Evolutionary conservation across 2,113 vertebrate species (phyloP).

Genomic region (Bufo gargarizans): DNA sequence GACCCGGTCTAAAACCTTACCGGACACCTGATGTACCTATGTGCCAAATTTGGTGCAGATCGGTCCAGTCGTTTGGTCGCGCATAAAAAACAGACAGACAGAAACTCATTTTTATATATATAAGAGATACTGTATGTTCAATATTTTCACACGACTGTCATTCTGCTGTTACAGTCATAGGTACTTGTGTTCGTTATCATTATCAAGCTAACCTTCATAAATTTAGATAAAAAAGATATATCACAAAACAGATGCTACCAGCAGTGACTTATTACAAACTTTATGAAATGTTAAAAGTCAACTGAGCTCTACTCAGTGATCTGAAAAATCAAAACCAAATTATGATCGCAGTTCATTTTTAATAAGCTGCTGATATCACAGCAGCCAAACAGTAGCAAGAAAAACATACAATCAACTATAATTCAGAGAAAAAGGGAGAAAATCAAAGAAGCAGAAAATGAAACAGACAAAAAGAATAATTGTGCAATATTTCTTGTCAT

Average conservation of each 20-base stretch:
- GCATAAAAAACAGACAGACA: too few species aligned
- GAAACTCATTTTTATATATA: too few species aligned
- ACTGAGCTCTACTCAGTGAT: slow-evolving; percentile 32
- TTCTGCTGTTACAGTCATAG: too few species aligned
- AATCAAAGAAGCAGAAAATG: slow-evolving; percentile 54
- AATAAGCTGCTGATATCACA: slow-evolving; percentile 22
- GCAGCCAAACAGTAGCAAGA: slow-evolving; percentile 15
- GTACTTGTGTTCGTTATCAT: too few species aligned
- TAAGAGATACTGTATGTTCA: too few species aligned
- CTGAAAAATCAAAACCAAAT: slow-evolving; percentile 53
- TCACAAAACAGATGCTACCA: not conserved
- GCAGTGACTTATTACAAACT: slow-evolving; percentile 8
- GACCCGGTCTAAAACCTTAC: too few species aligned
- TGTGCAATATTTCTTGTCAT: slow-evolving; percentile 23
- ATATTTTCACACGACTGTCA: too few species aligned
- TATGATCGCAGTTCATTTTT: slow-evolving; percentile 14
- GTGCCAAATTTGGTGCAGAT: too few species aligned
- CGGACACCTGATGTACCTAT: too few species aligned
- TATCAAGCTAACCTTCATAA: not conserved
- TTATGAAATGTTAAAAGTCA: slow-evolving; percentile 31
- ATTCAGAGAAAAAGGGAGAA: slow-evolving; percentile 29
- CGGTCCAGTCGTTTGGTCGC: too few species aligned
- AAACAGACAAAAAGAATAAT: slow-evolving; percentile 44
- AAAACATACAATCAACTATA: slow-evolving; percentile 39
- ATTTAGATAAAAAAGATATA: not conserved